phyloP scores from a whole-genome alignment of 2,797 vertebrate genomes.

The Telmatherina bonti region DNA sequence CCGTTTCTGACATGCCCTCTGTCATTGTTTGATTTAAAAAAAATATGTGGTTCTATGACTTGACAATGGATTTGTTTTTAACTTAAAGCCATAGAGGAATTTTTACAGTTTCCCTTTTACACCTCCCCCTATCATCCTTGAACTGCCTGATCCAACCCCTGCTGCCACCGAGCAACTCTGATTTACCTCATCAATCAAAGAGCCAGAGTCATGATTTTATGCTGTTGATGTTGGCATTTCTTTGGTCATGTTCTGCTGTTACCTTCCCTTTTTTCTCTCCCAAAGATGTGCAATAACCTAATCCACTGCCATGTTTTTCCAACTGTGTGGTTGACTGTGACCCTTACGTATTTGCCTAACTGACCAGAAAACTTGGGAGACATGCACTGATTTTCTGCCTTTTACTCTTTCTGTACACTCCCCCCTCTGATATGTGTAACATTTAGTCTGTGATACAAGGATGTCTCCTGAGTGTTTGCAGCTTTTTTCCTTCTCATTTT shows the following conservation, averaged over 20 bases:
- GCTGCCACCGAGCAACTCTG: constrained; percentile 44
- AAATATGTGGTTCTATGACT: constrained; percentile 58
- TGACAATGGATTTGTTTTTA: constrained; percentile 33
- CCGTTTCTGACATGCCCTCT: constrained; percentile 48
- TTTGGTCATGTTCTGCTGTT: constrained; percentile 69
- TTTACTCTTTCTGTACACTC: constrained; percentile 57
- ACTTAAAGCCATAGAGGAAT: constrained; percentile 19
- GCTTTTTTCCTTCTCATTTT: constrained; percentile 5
- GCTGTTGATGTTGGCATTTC: constrained; percentile 70
- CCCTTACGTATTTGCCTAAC: constrained; percentile 34
- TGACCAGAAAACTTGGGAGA: constrained; percentile 23
- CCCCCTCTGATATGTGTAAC: constrained; percentile 49
- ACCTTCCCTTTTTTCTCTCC: constrained; percentile 49
- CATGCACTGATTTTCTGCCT: constrained; percentile 58
- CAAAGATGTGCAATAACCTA: constrained; percentile 64
- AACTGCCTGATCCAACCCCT: constrained; percentile 24
- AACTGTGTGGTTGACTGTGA: constrained; percentile 65
- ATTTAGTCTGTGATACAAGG: constrained; percentile 28
- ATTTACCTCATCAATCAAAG: constrained; percentile 77
- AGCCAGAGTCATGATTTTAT: constrained; percentile 76
- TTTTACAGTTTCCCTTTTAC: constrained; percentile 29
- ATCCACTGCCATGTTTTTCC: constrained; percentile 52
- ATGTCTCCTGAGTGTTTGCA: constrained; percentile 35
- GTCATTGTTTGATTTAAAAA: constrained; percentile 39
- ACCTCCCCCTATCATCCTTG: constrained; percentile 1